Base-by-base conservation (phyloP, 2,113 vertebrate species). In the Cyrtonyx montezumae region DNA sequence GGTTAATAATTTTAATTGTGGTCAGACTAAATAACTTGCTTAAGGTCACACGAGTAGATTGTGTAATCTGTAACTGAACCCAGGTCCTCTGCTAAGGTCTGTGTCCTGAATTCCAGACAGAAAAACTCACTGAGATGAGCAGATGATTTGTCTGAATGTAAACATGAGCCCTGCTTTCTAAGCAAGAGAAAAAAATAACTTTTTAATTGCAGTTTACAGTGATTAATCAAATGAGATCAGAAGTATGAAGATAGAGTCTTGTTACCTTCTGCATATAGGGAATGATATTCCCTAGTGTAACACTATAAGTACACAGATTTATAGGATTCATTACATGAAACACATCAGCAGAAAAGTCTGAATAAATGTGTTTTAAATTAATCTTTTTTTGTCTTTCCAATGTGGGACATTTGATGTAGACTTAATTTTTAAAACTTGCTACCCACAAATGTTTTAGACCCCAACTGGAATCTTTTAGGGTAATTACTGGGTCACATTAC, bases 331-430 rank as follows among this genome's bases (percentile, higher is more conserved):
- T 89, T 91, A 43, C 59, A 65, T 16, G 82, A 13, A 46, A 79
- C 37, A 79, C 26, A 89, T 58, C 34, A 89, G 15, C 25, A 85
- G 55, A 62, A 93, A 82, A 13, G 61, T 84, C 62, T 81, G 40
- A 82, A 84, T 43, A 93, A 94, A 92, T 55, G 34, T 89, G 59
- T 37, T 77, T 92, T 87, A 91, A 92, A 91, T 91, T 77, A 67
- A 83, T 25, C 85, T 32, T 0, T 53, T 83, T 89, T 92, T 87
- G 17, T 51, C 63, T 89, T 85, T 89, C 21, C 32, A 65, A 13
- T 43, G 17, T 83, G 89, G 62, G 59, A 18, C 37, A 86, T 89
- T 91, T 92, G 11, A 18, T 77, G 37, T 28, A 91, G 63, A 87
- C 69, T 53, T 51, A 87, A 70, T 74, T 93, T 92, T 93, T 70